Evolutionary conservation across 2,113 vertebrate genomes (phyloP).

Genomic region (Crocuta crocuta): DNA sequence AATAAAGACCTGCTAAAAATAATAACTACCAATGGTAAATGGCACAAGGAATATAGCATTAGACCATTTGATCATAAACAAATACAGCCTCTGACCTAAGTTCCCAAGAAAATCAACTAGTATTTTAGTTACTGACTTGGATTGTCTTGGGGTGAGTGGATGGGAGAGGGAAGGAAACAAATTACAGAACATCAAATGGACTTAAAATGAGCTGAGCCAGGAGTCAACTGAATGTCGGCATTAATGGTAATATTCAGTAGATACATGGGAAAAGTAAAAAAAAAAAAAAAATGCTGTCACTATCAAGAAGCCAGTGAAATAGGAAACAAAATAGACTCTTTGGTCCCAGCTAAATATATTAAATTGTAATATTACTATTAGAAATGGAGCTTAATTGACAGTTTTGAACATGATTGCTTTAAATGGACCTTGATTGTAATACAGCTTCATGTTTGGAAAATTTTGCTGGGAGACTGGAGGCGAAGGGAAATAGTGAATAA

Average conservation of each 20-base stretch:
- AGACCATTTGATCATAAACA: conserved; percentile 1
- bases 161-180: not conserved
- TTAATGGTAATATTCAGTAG: not conserved
- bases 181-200: not conserved
- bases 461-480: not conserved
- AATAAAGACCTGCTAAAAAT: conserved; percentile 43
- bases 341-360: not conserved
- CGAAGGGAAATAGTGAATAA: not conserved
- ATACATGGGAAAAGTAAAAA: not conserved
- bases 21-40: conserved; percentile 10
- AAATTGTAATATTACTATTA: not conserved
- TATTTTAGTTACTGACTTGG: not conserved
- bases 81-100: not conserved
- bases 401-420: not conserved
- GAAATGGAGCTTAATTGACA: not conserved
- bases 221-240: not conserved
- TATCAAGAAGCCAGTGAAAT: not conserved
- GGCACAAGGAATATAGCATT: not conserved
- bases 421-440: not conserved
- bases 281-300: not conserved
- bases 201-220: not conserved
- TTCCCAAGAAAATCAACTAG: conserved; percentile 19
- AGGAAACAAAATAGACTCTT: not conserved
- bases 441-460: not conserved
- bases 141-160: not conserved